Evolutionary conservation across 1,140 invertebrate genomes (phyloP), one percentile per base, ranked within the genome.

Genomic region (Ceratina japonica): DNA sequence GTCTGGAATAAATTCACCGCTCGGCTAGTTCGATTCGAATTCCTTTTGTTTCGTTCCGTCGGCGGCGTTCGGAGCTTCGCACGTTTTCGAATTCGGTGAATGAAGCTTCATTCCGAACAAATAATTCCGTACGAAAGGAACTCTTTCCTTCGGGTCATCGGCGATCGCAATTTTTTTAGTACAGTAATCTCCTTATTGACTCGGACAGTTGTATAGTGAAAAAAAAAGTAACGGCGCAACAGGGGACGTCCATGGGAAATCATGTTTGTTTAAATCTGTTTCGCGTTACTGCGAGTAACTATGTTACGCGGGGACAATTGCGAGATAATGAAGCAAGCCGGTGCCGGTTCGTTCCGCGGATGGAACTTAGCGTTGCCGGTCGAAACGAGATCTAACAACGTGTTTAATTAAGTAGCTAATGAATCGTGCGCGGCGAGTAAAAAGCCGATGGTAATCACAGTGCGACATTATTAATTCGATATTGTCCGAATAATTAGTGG

Each of bases 1-100:
- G 59, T 44, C 49, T 63, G 59, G 75, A 72, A 78, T 78, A 78
- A 78, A 71, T 78, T 72, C 75, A 13, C 56, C 44, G 75, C 54
- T 59, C 65, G 31, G 68, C 68, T 72, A 63, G 66, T 72, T 78
- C 59, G 75, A 78, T 78, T 71, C 75, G 61, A 44, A 52, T 51
- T 56, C 68, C 68, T 72, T 72, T 78, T 78, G 75, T 78, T 49
- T 71, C 44, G 59, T 12, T 7, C 37, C 16, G 37, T 37, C 37
- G 51, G 37, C 49, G 74, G 15, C 74, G 74, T 59, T 75, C 74
- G 52, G 68, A 54, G 74, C 31, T 59, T 69, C 44, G 27, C 13
- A 63, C 64, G 49, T 49, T 18, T n/a, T 49, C 16, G 7, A 59
- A 51, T 16, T 24, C 52, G 44, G n/a, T 70, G 59, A 62, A 73